phyloP scores from a whole-genome alignment of 2,888 invertebrate species.

The Phortica okadai region DNA sequence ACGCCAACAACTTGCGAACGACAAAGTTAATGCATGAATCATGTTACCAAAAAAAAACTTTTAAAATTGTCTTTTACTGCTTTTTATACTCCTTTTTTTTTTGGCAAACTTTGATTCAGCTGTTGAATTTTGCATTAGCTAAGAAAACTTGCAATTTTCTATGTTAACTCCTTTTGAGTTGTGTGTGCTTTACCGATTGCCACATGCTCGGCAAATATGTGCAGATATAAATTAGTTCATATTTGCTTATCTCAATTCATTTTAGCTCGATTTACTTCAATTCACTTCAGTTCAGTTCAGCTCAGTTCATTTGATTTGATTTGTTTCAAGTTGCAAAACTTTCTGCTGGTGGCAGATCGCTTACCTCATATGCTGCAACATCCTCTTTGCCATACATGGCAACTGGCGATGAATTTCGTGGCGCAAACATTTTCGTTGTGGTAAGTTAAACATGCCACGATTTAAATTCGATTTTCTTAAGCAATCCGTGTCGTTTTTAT shows the following conservation, averaged over 20 bases:
- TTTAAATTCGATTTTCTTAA: not conserved
- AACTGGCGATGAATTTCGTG: constrained; percentile 76
- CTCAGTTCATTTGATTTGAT: too few relatives aligned
- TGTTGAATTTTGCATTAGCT: not conserved
- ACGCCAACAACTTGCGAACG: too few relatives aligned
- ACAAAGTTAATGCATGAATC: too few relatives aligned
- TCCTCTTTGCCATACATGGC: constrained; percentile 74
- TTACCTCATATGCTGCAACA: constrained; percentile 76
- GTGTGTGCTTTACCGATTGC: not conserved
- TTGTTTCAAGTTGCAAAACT: not conserved
- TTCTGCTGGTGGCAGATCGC: not conserved
- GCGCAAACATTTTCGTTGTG: constrained; percentile 74
- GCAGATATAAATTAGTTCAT: not conserved
- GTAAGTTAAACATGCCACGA: constrained; percentile 36
- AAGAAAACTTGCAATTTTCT: not conserved
- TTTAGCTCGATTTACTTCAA: not conserved
- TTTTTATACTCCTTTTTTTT: too few relatives aligned
- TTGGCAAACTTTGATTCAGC: too few relatives aligned
- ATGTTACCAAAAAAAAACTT: too few relatives aligned
- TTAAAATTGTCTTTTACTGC: too few relatives aligned
- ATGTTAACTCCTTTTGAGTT: not conserved
- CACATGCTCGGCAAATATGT: not conserved
- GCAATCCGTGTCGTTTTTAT: not conserved
- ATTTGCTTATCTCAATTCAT: not conserved
- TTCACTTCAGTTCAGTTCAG: not conserved